Conservation (phyloP, 2,113 vertebrate genomes). For the Chroicocephalus ridibundus region DNA sequence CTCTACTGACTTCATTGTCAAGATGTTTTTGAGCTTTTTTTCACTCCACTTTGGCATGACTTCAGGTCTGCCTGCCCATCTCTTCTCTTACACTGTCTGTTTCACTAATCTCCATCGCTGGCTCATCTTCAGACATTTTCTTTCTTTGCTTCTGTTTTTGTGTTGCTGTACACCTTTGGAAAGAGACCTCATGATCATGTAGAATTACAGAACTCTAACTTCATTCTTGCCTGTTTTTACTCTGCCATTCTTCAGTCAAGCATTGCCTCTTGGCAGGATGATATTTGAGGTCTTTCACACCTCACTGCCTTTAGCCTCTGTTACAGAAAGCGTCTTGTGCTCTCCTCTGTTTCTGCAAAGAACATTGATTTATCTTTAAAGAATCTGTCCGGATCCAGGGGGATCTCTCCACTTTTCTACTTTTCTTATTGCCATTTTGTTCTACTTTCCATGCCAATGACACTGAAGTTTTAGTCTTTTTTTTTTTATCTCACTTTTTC, state of each 20-base stretch:
- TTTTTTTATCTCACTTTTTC: not conserved
- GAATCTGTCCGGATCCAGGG: not conserved
- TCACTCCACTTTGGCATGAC: not conserved
- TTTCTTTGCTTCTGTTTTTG: not conserved
- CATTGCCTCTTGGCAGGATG: not conserved
- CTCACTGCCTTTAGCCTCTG: not conserved
- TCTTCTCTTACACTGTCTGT: not conserved
- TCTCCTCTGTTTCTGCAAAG: not conserved
- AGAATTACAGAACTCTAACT: not conserved
- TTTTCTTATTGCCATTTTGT: not conserved
- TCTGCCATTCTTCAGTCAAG: not conserved
- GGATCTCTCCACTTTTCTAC: not conserved
- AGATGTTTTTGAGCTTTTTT: not conserved
- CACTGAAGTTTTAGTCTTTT: not conserved
- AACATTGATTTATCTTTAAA: not conserved
- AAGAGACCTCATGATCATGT: not conserved
- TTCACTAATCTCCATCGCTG: constrained; percentile 20
- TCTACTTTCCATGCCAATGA: not conserved
- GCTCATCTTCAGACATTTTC: not conserved
- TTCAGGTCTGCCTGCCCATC: not conserved
- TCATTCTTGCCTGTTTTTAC: not conserved
- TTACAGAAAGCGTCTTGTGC: not conserved
- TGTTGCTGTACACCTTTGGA: not conserved
- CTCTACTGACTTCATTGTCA: not conserved
- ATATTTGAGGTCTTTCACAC: not conserved